Evolutionary conservation across 2,888 invertebrate species (phyloP), one percentile per base, ranked within the genome.

Genomic region (Leucoptera coffeella): DNA sequence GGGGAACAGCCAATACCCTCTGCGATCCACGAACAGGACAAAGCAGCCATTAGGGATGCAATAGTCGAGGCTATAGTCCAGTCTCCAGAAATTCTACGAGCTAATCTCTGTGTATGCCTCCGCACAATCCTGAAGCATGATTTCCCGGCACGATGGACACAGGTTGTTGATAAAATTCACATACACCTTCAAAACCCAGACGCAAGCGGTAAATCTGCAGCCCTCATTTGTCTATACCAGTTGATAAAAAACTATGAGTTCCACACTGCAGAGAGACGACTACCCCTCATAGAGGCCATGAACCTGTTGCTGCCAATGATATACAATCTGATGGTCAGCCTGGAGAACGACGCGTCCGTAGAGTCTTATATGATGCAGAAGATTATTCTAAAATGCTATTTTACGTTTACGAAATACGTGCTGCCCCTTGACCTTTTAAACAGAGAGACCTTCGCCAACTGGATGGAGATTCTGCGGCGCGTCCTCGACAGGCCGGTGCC

Each of bases 21-120:
- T 37, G 9, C 6, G 9, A 82, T 97, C 42, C 95, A 96, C 43
- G 97, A 99, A 58, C 94, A 96, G 52, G 99, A 99, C 62, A 79
- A 93, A 40, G 85, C 85, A 8, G 82, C 93, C 75, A 86, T 99
- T 38, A 75, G 97, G 32, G 89, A 91, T 44, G 81, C 86, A 31
- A 86, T 99, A 41, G 88, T 99, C n/a, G 94, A 96, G 55, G 95
- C 96, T 23, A 82, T 95, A 29, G 87, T 95, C 3, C 88, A 87
- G 53, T 85, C 94, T 21, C 93, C 95, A 5, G 92, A 94, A 35
- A 72, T 93, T 30, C 83, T 97, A 38, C 82, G 93, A 49, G 77
- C 87, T 23, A 96, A 97, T 53, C 71, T 99, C 27, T 87, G 91
- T 41, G 84, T 92, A n/a, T 91, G 91, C 52, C 81, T 96, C 11